These are phyloP conservation scores for Channa striata DNA, from an alignment of 2,797 vertebrate species.

Conservation along the genomic window DNA sequence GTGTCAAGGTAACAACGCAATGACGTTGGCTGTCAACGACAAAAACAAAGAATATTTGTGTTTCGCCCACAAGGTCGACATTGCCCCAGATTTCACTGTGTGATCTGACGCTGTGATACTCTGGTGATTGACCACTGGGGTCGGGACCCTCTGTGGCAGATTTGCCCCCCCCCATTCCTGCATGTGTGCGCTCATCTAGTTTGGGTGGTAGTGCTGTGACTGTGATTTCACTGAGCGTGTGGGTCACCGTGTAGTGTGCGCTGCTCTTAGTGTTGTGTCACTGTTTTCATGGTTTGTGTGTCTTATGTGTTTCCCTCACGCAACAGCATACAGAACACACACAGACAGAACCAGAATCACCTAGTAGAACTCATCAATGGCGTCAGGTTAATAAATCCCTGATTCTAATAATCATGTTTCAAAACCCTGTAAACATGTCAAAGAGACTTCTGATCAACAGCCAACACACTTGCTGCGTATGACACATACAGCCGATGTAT, in stretches of 20 bases:
- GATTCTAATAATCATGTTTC: too few species aligned
- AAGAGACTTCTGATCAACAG: too few species aligned
- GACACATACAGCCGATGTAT: too few species aligned
- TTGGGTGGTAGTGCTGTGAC: slow-evolving; percentile 41
- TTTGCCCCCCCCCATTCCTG: slow-evolving; percentile 28
- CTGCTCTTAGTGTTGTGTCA: slow-evolving; percentile 44
- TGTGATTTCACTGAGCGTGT: slow-evolving; percentile 44
- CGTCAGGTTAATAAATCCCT: too few species aligned
- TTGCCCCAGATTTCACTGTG: neutral
- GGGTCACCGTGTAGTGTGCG: slow-evolving; percentile 38
- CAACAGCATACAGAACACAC: neutral
- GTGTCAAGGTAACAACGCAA: slow-evolving; percentile 11
- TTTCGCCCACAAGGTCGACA: neutral
- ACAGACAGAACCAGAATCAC: slow-evolving; percentile 6
- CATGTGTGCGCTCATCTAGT: slow-evolving; percentile 64
- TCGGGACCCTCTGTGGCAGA: slow-evolving; percentile 10
- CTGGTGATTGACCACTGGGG: too few species aligned
- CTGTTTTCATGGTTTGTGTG: slow-evolving; percentile 46
- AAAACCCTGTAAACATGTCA: too few species aligned
- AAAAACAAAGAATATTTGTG: neutral
- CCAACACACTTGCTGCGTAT: too few species aligned
- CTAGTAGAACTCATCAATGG: neutral
- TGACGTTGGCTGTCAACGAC: neutral
- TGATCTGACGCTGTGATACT: too few species aligned
- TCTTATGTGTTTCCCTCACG: slow-evolving; percentile 9